Evolutionary conservation across 1,140 invertebrate genomes (phyloP).

Genomic region (Mamestra configurata): DNA sequence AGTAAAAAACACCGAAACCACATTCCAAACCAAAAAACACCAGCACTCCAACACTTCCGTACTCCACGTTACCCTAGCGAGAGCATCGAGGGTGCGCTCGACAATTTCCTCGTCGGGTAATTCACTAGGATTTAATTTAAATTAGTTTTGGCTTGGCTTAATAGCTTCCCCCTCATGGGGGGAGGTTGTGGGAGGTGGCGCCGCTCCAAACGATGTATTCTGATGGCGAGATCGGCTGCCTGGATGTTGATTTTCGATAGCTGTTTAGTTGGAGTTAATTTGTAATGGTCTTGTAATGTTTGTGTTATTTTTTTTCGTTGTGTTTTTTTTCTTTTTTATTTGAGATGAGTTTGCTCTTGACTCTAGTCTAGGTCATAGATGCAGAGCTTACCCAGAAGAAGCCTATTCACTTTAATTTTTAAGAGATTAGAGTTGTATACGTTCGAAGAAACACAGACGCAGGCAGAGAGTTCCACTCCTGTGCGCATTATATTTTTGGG

Average conservation of each 20-base stretch:
- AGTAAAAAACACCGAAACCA: too few species aligned
- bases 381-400: too few species aligned
- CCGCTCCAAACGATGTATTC: slow-evolving; percentile 71
- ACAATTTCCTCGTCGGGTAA: slow-evolving; percentile 88
- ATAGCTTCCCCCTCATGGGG: slow-evolving; percentile 82
- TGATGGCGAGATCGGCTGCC: slow-evolving; percentile 47
- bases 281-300: background rate
- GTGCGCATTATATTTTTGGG: too few species aligned
- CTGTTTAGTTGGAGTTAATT: slow-evolving; percentile 17
- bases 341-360: too few species aligned
- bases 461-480: too few species aligned
- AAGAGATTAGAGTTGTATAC: too few species aligned
- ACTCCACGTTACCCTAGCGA: slow-evolving; percentile 68
- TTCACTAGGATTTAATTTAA: slow-evolving; percentile 89
- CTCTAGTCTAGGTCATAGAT: too few species aligned
- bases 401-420: too few species aligned
- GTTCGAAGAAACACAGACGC: too few species aligned
- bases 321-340: too few species aligned
- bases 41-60: slow-evolving; percentile 55
- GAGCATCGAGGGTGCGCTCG: slow-evolving; percentile 84
- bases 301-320: background rate
- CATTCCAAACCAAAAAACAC: too few species aligned
- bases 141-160: slow-evolving; percentile 89
- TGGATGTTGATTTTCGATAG: slow-evolving; percentile 31
- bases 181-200: slow-evolving; percentile 62